These are phyloP conservation scores for Rhaphigaster nebulosa DNA, from an alignment of 2,888 invertebrate genomes.

Conservation along the genomic window DNA sequence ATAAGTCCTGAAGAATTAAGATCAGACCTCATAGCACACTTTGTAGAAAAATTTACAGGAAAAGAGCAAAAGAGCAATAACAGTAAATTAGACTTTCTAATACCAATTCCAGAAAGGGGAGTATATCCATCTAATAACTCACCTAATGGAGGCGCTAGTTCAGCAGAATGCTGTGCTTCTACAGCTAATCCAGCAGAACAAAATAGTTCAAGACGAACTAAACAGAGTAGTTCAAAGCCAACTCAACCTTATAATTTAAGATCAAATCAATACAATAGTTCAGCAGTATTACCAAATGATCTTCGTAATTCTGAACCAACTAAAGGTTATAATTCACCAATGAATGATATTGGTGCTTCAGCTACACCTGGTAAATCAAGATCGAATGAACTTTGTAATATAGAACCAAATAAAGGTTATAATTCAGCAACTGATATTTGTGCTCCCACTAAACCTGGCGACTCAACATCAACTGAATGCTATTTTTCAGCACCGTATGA, in stretches of 20 bases:
- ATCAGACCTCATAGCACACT: background rate
- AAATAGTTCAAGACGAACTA: background rate
- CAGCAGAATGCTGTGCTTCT: background rate
- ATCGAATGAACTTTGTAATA: background rate
- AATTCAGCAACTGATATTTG: background rate
- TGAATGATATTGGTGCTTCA: background rate
- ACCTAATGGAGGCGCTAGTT: background rate
- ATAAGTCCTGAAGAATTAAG: constrained; percentile 49
- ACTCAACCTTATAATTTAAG: background rate
- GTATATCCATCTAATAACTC: background rate
- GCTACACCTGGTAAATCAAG: background rate
- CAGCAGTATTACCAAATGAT: background rate
- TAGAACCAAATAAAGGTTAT: background rate
- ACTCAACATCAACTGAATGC: background rate
- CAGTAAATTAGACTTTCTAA: constrained; percentile 42
- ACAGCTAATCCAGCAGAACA: background rate
- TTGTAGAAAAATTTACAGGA: background rate
- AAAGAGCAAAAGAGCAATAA: background rate
- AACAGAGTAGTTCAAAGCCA: background rate
- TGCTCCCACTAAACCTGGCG: background rate
- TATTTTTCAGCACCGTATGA: background rate
- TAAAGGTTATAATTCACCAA: background rate
- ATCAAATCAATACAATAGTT: background rate
- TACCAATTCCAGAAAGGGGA: constrained; percentile 53
- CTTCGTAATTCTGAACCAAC: background rate